Percentiles rank a stretch among this genome's conserved stretches.
Evolutionary conservation across 1,140 invertebrate genomes (phyloP).

Genomic region (Ceratosolen fusciceps): DNA sequence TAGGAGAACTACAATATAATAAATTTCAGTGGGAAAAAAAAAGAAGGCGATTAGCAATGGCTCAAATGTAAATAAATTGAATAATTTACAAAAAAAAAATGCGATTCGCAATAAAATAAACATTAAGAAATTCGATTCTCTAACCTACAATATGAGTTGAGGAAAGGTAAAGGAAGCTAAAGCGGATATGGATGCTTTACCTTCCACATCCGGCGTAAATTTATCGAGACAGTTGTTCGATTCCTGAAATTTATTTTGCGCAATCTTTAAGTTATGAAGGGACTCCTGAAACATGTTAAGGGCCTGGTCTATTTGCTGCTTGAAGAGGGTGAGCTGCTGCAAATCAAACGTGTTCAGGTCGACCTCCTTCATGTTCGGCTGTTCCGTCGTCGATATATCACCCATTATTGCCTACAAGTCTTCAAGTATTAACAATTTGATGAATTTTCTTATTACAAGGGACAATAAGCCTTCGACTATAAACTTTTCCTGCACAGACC

Average conservation of each 20-base stretch:
- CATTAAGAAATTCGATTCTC: background rate
- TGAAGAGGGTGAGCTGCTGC: conserved; percentile 84
- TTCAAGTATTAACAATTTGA: background rate
- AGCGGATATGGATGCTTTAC: background rate
- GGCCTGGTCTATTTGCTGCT: conserved; percentile 91
- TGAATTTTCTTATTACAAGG: background rate
- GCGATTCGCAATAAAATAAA: too few relatives aligned
- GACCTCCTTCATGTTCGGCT: conserved; percentile 78
- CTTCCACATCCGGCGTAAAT: conserved; percentile 75
- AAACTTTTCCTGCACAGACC: too few relatives aligned
- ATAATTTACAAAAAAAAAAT: too few relatives aligned
- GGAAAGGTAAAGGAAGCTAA: background rate
- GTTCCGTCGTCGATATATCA: conserved; percentile 73
- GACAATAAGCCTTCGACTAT: too few relatives aligned
- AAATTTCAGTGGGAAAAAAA: too few relatives aligned
- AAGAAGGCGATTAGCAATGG: too few relatives aligned
- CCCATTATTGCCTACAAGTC: conserved; percentile 70
- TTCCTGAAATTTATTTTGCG: conserved; percentile 90
- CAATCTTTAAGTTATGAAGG: conserved; percentile 88
- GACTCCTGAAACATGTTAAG: conserved; percentile 90
- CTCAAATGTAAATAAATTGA: too few relatives aligned
- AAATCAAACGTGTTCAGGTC: conserved; percentile 84
- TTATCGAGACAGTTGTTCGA: conserved; percentile 89
- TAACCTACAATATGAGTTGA: conserved; percentile 35
- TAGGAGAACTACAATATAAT: too few relatives aligned